These are phyloP conservation scores for Oryctes rhinoceros DNA, from an alignment of 1,140 invertebrate genomes.

Conservation along the genomic window DNA sequence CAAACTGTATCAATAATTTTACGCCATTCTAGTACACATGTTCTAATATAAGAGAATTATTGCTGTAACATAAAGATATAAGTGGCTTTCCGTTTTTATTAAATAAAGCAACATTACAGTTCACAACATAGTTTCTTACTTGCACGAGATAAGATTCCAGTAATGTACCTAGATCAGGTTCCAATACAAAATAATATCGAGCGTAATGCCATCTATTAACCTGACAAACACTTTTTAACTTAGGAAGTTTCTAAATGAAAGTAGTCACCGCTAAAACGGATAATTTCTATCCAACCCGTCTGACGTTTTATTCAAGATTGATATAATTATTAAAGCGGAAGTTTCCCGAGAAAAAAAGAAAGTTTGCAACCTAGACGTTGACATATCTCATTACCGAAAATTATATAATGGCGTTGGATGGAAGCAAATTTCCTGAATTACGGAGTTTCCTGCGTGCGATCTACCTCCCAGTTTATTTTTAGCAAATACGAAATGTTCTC, in stretches of 20 bases:
- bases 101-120: too few relatives aligned
- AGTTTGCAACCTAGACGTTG: background rate
- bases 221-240: background rate
- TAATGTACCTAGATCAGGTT: too few relatives aligned
- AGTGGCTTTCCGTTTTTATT: too few relatives aligned
- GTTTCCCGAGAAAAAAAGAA: conserved; percentile 7
- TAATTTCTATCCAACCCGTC: conserved; percentile 7
- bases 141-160: too few relatives aligned
- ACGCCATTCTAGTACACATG: too few relatives aligned
- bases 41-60: too few relatives aligned
- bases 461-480: conserved; percentile 7
- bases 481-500: background rate
- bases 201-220: background rate
- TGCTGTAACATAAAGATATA: too few relatives aligned
- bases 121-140: too few relatives aligned
- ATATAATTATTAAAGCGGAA: conserved; percentile 31
- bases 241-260: background rate
- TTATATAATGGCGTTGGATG: conserved; percentile 16
- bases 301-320: conserved; percentile 1
- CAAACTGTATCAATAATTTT: too few relatives aligned
- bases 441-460: conserved; percentile 10
- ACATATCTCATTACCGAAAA: conserved; percentile 34
- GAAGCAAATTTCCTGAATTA: conserved; percentile 32
- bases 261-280: background rate
- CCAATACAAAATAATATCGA: background rate